Base-by-base conservation (phyloP, 2,797 vertebrate genomes). In the Cuculus canorus region DNA sequence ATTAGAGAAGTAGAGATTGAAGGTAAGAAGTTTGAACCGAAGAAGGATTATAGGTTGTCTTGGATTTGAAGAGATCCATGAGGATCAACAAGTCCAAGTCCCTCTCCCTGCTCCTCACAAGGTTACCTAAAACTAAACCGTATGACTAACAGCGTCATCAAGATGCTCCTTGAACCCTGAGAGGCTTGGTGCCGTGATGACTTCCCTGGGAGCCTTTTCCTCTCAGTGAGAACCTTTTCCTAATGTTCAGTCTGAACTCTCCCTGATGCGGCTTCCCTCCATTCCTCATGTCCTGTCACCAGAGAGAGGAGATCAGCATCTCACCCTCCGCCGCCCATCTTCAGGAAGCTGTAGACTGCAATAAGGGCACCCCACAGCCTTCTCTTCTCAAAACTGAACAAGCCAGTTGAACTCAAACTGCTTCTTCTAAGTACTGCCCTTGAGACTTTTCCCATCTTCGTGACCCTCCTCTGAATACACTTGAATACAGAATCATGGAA, bases 291-390 rank as follows among this genome's bases (percentile, higher is more conserved):
- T 82, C 33, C 32, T 75, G 16, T 17, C 0, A 0, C 12, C 84
- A 23, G 15, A 24, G 21, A 81, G 30, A 17, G 11, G 27, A 59
- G 41, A 60, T 48, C 39, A 77, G 35, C 35, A 43, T 17, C 14
- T 45, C 2, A 5, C 4, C 1, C 15, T 65, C 25, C 1, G 0
- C 41, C 69, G 39, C 7, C 4, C 8, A 1, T 32, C 2, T 0
- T 17, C 19, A 59, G 37, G 37, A 43, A 41, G 35, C 5, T 45
- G 27, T 14, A 33, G 30, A 4, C 24, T 25, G n/a, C 6, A 11
- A 25, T 30, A 21, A 59, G 37, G 35, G 5, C 25, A 6, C 0
- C 13, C 15, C 22, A 64, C 6, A 24, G 25, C 17, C 30, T 84
- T 23, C 21, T 37, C n/a, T 84, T 23, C 21, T 37, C 19, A 56